Conservation (phyloP, 2,113 vertebrate species). For the Ciconia boyciana region DNA sequence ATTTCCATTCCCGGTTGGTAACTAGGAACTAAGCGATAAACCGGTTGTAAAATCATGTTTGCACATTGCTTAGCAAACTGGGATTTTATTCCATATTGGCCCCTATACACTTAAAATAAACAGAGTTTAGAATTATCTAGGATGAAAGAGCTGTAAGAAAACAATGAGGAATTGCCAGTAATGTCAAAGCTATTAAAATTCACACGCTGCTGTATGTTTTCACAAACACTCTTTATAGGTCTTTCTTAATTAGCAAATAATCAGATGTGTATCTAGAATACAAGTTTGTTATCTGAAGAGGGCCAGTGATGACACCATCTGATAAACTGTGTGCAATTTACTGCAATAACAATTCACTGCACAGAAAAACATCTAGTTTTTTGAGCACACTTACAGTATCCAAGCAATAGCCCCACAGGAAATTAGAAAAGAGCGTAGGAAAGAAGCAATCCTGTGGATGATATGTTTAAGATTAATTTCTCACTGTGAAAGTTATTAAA, state of each 20-base stretch:
- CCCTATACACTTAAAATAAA: slow-evolving; percentile 3
- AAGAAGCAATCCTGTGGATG: background rate
- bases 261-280: slow-evolving; percentile 9
- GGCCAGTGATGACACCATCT: background rate
- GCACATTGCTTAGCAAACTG: background rate
- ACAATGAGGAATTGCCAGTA: background rate
- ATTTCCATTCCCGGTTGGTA: background rate
- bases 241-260: slow-evolving; percentile 34
- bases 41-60: slow-evolving; percentile 3
- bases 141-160: background rate
- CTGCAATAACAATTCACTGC: background rate
- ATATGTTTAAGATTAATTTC: background rate
- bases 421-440: background rate
- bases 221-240: background rate
- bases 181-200: slow-evolving; percentile 28
- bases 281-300: background rate
- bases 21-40: background rate
- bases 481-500: background rate
- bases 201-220: background rate
- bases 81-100: slow-evolving; percentile 5
- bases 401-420: background rate
- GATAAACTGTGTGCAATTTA: background rate
- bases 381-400: background rate
- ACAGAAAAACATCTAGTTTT: background rate
- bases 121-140: background rate